phyloP scores from a whole-genome alignment of 2,797 vertebrate species.

The Pseudomugil gertrudae region DNA sequence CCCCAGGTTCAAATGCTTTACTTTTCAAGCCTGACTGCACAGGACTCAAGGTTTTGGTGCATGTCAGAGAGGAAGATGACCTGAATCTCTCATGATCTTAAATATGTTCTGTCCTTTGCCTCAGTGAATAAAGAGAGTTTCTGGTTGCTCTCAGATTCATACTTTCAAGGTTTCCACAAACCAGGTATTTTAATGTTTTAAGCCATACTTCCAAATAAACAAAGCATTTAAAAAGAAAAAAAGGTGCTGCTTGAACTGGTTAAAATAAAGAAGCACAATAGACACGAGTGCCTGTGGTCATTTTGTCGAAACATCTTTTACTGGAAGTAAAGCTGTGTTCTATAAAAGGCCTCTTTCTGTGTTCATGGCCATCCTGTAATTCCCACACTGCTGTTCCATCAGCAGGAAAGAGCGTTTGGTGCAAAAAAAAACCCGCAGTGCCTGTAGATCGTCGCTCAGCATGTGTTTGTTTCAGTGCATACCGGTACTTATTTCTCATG shows the following conservation, averaged over 20 bases:
- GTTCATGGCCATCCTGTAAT: constrained; percentile 27
- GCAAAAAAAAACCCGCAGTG: constrained; percentile 20
- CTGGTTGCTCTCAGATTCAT: not conserved
- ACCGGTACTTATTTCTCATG: constrained; percentile 53
- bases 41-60: constrained; percentile 28
- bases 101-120: constrained; percentile 18
- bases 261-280: not conserved
- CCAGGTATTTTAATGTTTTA: fast-evolving
- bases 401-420: constrained; percentile 19
- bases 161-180: not conserved
- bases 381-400: constrained; percentile 6
- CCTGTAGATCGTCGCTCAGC: constrained; percentile 47
- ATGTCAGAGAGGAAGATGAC: constrained; percentile 20
- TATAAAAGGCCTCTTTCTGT: constrained; percentile 22
- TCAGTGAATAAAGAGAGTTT: constrained; percentile 40
- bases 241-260: not conserved
- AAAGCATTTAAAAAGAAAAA: not conserved
- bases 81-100: constrained; percentile 23
- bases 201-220: constrained; percentile 7
- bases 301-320: constrained; percentile 26
- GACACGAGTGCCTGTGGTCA: constrained; percentile 6
- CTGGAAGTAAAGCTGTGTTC: constrained; percentile 22
- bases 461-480: constrained; percentile 42
- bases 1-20: constrained; percentile 41
- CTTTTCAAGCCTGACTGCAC: constrained; percentile 36